Base-by-base conservation (phyloP, 2,888 invertebrate genomes). In the Drosophila formosana region DNA sequence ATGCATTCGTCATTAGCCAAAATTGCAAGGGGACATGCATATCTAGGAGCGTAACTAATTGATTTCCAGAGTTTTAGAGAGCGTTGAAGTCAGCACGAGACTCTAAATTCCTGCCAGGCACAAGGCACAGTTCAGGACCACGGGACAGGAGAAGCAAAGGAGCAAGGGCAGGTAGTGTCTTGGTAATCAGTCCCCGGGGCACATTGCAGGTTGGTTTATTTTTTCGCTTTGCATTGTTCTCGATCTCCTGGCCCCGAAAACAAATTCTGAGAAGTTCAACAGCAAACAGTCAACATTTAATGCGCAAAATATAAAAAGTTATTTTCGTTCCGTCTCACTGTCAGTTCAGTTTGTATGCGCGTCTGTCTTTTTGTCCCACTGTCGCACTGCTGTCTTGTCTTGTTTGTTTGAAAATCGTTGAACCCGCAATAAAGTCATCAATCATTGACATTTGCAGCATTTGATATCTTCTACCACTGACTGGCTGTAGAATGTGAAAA, bases 361-460 rank as follows among this genome's bases (percentile, higher is more conserved):
- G 53, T 39, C 26, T 13, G 52, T 26, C 52, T 53, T 52, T 61
- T 66, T 72, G 66, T 72, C 66, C 45, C 30, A 60, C 45, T 51
- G 55, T 72, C 61, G 45, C 57, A 65, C 65, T 70, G 51, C 70
- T 64, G 58, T 62, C 57, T 64, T 82, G 81, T 74, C 64, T 79
- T 64, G 80, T 84, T 85, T 80, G 82, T 78, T 78, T 81, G 77
- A 86, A 88, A 85, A 85, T 79, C 89, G 78, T 86, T 85, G 88
- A 85, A 88, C 85, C 87, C 87, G 81, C 89, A 89, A 89, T 90
- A 90, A 90, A 89, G 88, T 80, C 88, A 89, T 89, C 88, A 89
- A 89, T 89, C 88, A 89, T 89, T 90, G 89, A 89, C 86, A 88
- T 88, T 88, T 88, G 85, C 76, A 78, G 74, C 61, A 51, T 80